Conservation (phyloP, 2,797 vertebrate genomes). For the Fistularia commersonii region DNA sequence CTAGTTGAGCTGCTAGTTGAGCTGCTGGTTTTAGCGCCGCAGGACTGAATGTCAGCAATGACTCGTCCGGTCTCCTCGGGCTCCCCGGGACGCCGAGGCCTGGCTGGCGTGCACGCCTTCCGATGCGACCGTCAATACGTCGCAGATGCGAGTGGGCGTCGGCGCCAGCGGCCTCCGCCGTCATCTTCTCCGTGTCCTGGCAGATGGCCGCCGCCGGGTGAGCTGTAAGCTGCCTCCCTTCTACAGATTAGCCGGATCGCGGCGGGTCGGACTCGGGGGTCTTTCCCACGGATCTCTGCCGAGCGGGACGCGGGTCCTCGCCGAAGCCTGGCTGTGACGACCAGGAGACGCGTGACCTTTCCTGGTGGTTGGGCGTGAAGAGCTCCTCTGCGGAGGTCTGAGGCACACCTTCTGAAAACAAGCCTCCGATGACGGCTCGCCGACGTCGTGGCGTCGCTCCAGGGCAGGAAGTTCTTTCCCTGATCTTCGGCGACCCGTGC, state of each 20-base stretch:
- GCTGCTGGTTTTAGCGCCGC: too few relatives aligned
- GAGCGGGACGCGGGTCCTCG: too few relatives aligned
- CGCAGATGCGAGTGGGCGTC: constrained; percentile 39
- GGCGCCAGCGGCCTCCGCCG: constrained; percentile 33
- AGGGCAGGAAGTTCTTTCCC: constrained; percentile 65
- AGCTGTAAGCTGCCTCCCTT: too few relatives aligned
- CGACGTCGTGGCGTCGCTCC: constrained; percentile 53
- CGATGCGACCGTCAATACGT: constrained; percentile 33
- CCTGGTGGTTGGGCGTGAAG: too few relatives aligned
- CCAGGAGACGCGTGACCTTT: too few relatives aligned
- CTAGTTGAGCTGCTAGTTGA: too few relatives aligned
- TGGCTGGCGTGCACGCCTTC: constrained; percentile 8
- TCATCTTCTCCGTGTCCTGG: constrained; percentile 29
- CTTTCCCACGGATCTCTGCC: too few relatives aligned
- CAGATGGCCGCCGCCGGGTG: constrained; percentile 48
- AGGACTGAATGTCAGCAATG: constrained; percentile 36
- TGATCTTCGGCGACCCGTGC: constrained; percentile 53
- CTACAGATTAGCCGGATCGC: too few relatives aligned
- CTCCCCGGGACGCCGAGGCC: constrained; percentile 25
- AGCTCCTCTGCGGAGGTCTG: neutral
- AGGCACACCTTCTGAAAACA: constrained; percentile 28
- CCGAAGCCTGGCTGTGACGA: too few relatives aligned
- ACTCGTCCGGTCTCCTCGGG: constrained; percentile 44
- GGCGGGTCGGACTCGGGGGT: too few relatives aligned
- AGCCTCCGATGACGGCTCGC: constrained; percentile 43